A percentile compares a stretch with the other conserved stretches of the same genome.
Conservation (phyloP, 2,113 vertebrate species). For the Amblyornis subalaris region DNA sequence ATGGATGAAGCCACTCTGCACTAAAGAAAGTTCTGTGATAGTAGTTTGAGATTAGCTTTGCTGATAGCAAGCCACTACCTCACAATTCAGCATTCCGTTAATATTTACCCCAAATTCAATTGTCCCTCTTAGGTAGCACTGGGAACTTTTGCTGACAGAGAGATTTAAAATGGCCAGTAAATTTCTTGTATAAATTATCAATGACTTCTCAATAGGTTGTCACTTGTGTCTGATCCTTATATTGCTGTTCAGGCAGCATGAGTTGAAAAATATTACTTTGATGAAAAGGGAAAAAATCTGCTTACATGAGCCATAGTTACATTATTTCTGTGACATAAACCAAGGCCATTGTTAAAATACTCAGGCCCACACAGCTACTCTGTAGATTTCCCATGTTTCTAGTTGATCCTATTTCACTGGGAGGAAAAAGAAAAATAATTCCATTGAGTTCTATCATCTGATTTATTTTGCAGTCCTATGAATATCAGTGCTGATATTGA, state of each 20-base stretch:
- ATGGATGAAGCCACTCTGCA: neutral
- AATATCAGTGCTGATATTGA: neutral
- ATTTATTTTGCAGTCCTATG: neutral
- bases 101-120: neutral
- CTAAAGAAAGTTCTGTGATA: neutral
- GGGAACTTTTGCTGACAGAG: neutral
- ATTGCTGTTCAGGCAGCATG: neutral
- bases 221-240: neutral
- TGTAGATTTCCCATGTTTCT: neutral
- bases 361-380: accelerated
- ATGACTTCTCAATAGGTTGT: neutral
- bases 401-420: neutral
- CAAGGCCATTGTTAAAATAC: neutral
- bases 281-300: neutral
- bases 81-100: neutral
- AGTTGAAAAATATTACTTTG: neutral
- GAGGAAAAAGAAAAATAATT: neutral
- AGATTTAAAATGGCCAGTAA: neutral
- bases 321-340: neutral
- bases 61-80: neutral
- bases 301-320: neutral
- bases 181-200: neutral
- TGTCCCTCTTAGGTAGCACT: neutral
- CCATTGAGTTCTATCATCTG: neutral
- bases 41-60: neutral